Evolutionary conservation across 2,113 vertebrate genomes (phyloP).

Genomic region (Rhagologus leucostigma): DNA sequence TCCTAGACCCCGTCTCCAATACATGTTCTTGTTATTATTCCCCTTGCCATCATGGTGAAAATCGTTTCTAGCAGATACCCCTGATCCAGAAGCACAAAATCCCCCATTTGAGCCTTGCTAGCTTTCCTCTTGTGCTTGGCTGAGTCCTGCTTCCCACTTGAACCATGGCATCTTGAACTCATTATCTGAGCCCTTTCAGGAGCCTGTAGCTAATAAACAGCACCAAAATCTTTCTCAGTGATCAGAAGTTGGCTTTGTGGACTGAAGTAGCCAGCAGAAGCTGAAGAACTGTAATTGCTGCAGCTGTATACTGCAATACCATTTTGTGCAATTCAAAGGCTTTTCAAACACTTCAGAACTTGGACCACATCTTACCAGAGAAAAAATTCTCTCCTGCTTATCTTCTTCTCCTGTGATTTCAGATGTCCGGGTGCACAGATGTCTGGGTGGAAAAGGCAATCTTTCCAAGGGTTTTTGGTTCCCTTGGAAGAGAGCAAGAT

Average conservation of each 20-base stretch:
- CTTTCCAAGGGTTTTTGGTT: neutral
- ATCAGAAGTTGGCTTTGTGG: neutral
- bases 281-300: neutral
- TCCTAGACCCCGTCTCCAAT: neutral
- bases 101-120: neutral
- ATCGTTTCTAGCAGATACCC: neutral
- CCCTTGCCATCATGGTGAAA: neutral
- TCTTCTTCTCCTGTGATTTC: neutral
- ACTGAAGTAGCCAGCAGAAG: neutral
- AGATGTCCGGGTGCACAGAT: neutral
- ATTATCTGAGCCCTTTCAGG: neutral
- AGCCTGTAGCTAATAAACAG: neutral
- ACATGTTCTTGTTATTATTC: accelerated
- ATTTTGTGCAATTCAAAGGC: neutral
- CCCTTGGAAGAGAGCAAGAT: neutral
- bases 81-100: neutral
- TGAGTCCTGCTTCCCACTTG: neutral
- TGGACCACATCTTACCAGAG: neutral
- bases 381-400: neutral
- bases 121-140: neutral
- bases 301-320: neutral
- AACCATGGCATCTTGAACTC: neutral
- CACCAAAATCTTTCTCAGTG: neutral
- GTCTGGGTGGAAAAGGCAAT: neutral
- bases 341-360: neutral